Base-by-base conservation (phyloP, 2,113 vertebrate species). In the Brachypteracias leptosomus region DNA sequence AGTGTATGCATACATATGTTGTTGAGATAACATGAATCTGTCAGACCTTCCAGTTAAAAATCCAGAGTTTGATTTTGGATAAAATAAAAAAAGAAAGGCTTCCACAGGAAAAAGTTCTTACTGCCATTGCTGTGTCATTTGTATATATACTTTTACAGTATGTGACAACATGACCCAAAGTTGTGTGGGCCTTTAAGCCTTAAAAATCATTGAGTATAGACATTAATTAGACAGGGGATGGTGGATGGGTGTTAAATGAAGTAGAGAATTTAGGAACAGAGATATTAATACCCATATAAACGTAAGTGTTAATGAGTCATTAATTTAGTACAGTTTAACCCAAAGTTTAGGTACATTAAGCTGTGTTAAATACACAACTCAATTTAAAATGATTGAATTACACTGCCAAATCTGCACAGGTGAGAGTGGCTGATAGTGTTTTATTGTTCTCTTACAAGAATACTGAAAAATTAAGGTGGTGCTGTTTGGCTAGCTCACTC, bases 331-430 rank as follows among this genome's bases (percentile, higher is more conserved):
- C 92, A 68, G 94, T 81, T 78, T 89, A 59, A 62, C 51, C 58
- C 28, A 46, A 61, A 40, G 9, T 82, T 93, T 66, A 68, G 36
- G 17, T 88, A 72, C 68, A 82, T 94, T 95, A 94, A 76, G 5
- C 9, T 70, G 12, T 71, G 38, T 89, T 96, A 88, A 88, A 42
- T 59, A 52, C 38, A 58, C 21, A 88, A 51, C 35, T 87, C 81
- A 87, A 80, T 84, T 93, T 97, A 81, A 85, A 96, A 79, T 73
- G 61, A 78, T 93, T 22, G 75, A 80, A 66, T 93, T 66, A 72
- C 21, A 68, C 7, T 54, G 57, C 21, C 58, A 87, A 77, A 65
- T 75, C 5, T 79, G 40, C 35, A 65, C 15, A 68, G 4, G 31
- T 93, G 58, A 89, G 62, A 82, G 19, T 75, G 57, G 71, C 3